Percentiles rank a stretch among this genome's conserved stretches.
Evolutionary conservation across 2,113 vertebrate genomes (phyloP).

Genomic region (Macaca mulatta): DNA sequence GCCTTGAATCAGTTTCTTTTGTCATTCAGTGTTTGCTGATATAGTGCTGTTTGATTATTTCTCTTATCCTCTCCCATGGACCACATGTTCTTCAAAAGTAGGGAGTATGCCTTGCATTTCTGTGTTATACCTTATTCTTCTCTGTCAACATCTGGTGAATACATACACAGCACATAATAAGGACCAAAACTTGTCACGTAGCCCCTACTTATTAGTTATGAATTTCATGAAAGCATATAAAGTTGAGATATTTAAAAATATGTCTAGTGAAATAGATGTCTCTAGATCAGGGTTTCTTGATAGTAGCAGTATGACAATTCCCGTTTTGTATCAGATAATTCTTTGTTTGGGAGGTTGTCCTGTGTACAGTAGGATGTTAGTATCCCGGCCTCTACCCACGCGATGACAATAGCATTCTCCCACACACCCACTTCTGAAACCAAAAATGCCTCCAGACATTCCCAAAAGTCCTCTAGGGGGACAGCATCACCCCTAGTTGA

Average conservation of each 20-base stretch:
- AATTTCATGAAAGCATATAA: background rate
- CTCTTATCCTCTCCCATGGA: background rate
- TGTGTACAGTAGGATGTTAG: background rate
- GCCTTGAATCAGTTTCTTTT: background rate
- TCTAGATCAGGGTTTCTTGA: background rate
- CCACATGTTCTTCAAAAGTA: background rate
- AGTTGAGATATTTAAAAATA: constrained; percentile 1
- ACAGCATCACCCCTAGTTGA: background rate
- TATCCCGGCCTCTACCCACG: background rate
- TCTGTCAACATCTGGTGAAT: background rate
- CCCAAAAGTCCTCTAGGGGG: background rate
- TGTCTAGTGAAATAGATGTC: background rate
- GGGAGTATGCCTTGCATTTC: background rate
- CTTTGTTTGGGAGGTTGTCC: background rate
- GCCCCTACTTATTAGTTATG: background rate
- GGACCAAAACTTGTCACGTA: background rate
- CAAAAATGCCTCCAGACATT: background rate
- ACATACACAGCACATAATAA: background rate
- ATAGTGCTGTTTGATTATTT: background rate
- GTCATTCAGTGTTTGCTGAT: background rate
- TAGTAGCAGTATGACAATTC: background rate
- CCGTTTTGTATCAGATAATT: background rate
- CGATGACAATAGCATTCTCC: background rate
- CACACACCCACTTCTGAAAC: background rate
- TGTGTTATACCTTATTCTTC: background rate